Conservation (phyloP, 2,113 vertebrate genomes). For the Sialia sialis region DNA sequence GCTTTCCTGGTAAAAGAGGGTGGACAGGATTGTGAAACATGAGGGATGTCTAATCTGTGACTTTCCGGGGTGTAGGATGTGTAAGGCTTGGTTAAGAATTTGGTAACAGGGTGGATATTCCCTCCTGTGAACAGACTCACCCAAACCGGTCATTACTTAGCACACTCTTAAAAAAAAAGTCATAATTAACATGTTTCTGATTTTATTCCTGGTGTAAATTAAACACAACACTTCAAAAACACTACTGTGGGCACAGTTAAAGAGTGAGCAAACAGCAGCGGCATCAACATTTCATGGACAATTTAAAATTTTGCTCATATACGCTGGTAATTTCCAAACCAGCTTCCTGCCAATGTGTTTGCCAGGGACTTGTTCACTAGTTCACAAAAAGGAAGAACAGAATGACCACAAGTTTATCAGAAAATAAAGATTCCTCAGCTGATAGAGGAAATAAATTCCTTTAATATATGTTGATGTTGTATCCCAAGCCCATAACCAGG, state of each 20-base stretch:
- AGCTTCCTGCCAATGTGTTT: not conserved
- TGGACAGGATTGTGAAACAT: not conserved
- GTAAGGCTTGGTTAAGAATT: not conserved
- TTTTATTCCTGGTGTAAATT: not conserved
- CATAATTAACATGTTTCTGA: not conserved
- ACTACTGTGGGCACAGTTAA: not conserved
- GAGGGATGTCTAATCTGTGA: not conserved
- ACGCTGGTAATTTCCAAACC: not conserved
- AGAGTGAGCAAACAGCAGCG: not conserved
- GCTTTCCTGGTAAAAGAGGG: slow-evolving; percentile 48
- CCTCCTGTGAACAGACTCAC: not conserved
- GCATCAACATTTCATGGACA: not conserved
- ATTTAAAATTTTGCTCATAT: not conserved
- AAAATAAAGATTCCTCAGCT: not conserved
- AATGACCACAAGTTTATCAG: not conserved
- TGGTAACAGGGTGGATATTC: not conserved
- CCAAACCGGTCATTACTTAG: not conserved
- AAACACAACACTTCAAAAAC: not conserved
- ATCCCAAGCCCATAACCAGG: not conserved
- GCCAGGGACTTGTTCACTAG: not conserved
- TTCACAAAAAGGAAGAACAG: not conserved
- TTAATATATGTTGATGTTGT: not conserved
- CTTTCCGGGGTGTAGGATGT: not conserved
- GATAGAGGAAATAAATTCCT: not conserved
- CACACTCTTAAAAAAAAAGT: not conserved